Evolutionary conservation across 2,888 invertebrate genomes (phyloP).

Genomic region (Tipula helvola): DNA sequence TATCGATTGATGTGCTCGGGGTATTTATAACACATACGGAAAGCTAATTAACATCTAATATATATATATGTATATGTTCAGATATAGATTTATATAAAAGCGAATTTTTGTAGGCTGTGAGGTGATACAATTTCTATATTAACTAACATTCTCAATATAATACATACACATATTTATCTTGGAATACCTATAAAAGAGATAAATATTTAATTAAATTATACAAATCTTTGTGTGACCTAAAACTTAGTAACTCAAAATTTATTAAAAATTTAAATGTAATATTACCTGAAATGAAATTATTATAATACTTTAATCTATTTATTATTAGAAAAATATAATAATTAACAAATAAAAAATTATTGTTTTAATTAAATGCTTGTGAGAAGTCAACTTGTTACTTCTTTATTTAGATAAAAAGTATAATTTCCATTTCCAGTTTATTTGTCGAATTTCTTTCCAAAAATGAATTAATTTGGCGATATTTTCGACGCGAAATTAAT

Average conservation of each 20-base stretch:
- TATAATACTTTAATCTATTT: not conserved
- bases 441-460: no score
- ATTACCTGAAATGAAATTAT: constrained; percentile 4
- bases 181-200: not conserved
- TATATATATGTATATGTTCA: not conserved
- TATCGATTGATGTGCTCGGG: not conserved
- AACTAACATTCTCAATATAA: not conserved
- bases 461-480: no score
- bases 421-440: no score
- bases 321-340: not conserved
- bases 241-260: not conserved
- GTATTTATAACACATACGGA: not conserved
- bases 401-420: no score
- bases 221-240: not conserved
- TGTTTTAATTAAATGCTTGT: not conserved
- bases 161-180: not conserved
- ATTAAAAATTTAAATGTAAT: not conserved
- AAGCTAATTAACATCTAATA: not conserved
- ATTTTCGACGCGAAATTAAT: no score
- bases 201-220: not conserved
- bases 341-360: not conserved
- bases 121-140: not conserved
- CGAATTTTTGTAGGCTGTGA: not conserved
- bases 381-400: no score
- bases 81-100: not conserved